Evolutionary conservation across 2,797 vertebrate genomes (phyloP).

Genomic region (Falco concolor): DNA sequence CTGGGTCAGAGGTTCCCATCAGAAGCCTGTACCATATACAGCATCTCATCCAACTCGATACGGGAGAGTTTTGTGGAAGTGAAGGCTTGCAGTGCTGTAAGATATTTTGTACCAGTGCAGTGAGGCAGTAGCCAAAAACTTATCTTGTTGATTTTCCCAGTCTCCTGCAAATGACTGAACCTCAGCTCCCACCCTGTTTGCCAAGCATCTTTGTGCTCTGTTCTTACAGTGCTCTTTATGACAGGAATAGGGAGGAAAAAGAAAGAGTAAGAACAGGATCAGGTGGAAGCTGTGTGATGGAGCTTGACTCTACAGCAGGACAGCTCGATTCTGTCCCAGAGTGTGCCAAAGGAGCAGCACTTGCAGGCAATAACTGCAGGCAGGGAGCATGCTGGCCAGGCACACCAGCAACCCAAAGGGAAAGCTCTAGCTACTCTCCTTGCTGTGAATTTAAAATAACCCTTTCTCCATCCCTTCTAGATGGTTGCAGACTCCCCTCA

Average conservation of each 20-base stretch:
- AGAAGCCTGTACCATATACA: background rate
- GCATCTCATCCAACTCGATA: rapidly evolving
- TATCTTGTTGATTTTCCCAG: background rate
- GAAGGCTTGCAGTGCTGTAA: rapidly evolving
- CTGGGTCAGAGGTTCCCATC: background rate
- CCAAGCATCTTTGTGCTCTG: background rate
- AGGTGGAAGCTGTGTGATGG: background rate
- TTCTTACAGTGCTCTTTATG: background rate
- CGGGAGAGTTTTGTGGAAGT: rapidly evolving
- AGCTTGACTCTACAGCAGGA: background rate
- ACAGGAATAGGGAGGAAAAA: background rate
- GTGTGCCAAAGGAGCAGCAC: background rate
- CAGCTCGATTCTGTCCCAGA: background rate
- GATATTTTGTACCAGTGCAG: rapidly evolving
- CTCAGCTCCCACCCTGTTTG: background rate
- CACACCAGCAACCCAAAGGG: background rate
- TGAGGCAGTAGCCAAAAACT: background rate
- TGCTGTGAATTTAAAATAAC: background rate
- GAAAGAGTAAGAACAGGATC: background rate
- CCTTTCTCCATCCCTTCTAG: background rate
- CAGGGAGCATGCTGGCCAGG: background rate
- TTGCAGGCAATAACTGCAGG: rapidly evolving
- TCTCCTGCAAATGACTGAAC: background rate
- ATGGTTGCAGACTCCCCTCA: background rate
- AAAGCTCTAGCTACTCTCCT: background rate